phyloP scores from a whole-genome alignment of 2,113 vertebrate genomes.

The Leptocoma aspasia region DNA sequence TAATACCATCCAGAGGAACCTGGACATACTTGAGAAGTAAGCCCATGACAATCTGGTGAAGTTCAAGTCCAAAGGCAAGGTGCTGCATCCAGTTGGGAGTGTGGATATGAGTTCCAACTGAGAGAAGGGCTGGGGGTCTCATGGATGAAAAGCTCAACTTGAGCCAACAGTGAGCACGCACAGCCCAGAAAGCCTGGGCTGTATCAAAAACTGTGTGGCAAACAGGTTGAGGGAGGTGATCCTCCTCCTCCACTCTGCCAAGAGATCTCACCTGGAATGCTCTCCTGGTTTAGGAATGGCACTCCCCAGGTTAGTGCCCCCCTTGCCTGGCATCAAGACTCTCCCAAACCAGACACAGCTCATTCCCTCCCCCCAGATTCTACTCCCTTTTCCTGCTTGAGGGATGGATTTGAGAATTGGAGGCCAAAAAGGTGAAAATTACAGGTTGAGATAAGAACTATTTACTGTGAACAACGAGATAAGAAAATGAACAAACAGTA shows the following conservation, averaged over 20 bases:
- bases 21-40: not conserved
- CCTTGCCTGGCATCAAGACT: not conserved
- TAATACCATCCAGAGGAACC: not conserved
- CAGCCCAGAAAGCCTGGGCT: not conserved
- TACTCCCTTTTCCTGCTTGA: not conserved
- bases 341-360: not conserved
- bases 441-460: not conserved
- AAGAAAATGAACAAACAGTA: not conserved
- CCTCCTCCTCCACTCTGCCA: not conserved
- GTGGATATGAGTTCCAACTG: too few species aligned
- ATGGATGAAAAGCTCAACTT: not conserved
- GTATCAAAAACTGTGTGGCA: rapidly evolving
- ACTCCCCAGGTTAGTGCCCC: not conserved
- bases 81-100: not conserved
- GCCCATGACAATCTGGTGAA: rapidly evolving
- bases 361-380: rapidly evolving
- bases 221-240: not conserved
- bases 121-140: not conserved
- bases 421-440: not conserved
- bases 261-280: not conserved
- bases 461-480: not conserved
- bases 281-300: not conserved
- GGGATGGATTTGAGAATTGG: not conserved
- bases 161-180: not conserved
- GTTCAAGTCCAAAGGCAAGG: not conserved